phyloP scores from a whole-genome alignment of 1,140 invertebrate species.

The Polypedilum pembai region DNA sequence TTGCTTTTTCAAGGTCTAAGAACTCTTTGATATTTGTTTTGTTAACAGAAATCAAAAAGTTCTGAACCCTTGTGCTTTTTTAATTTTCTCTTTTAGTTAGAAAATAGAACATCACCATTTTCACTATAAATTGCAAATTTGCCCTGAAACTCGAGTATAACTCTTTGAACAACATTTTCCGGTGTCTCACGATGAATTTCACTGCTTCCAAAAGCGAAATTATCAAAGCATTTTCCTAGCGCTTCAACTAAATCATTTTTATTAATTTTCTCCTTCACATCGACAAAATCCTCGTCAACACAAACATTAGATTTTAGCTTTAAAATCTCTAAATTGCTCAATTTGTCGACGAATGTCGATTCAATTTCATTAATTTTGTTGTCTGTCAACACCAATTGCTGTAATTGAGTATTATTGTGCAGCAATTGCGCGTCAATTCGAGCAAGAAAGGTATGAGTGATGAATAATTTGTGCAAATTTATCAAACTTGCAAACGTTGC shows the following conservation, averaged over 20 bases:
- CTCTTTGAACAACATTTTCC: background rate
- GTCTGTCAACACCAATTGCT: background rate
- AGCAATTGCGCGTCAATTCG: background rate
- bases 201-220: background rate
- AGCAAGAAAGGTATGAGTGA: background rate
- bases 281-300: background rate
- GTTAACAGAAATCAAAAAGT: no score
- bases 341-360: background rate
- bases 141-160: background rate
- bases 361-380: constrained; percentile 24
- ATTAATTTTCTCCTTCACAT: background rate
- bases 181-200: background rate
- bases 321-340: background rate
- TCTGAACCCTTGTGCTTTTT: no score
- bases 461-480: constrained; percentile 1
- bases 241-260: background rate
- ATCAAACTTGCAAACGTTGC: background rate
- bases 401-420: background rate
- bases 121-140: constrained; percentile 24
- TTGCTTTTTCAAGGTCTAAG: background rate
- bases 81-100: background rate
- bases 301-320: background rate
- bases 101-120: background rate
- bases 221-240: constrained; percentile 4
- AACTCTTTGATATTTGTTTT: no score